These are phyloP conservation scores for Eurois occulta DNA, from an alignment of 2,888 invertebrate species.

Conservation along the genomic window DNA sequence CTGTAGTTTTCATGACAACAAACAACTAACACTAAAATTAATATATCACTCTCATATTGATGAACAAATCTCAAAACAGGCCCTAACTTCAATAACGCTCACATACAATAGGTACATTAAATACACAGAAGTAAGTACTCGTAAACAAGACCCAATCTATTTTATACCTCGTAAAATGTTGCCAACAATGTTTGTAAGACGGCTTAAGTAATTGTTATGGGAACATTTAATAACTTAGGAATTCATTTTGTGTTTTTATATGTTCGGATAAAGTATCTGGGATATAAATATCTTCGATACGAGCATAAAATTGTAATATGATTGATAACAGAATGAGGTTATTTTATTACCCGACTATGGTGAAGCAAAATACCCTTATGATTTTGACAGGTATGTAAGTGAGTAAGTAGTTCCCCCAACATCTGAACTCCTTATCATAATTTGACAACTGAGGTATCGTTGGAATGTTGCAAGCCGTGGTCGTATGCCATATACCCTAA, in stretches of 20 bases:
- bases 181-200: constrained; percentile 29
- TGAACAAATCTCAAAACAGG: neutral
- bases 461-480: too few relatives aligned
- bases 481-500: too few relatives aligned
- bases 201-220: constrained; percentile 22
- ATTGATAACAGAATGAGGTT: neutral
- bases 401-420: too few relatives aligned
- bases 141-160: constrained; percentile 37
- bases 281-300: neutral
- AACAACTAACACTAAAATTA: neutral
- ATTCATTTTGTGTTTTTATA: constrained; percentile 23
- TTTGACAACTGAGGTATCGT: too few relatives aligned
- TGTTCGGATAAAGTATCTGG: neutral
- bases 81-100: neutral
- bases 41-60: neutral
- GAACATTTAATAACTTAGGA: constrained; percentile 10
- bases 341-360: too few relatives aligned
- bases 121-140: neutral
- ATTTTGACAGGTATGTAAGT: too few relatives aligned
- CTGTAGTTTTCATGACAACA: neutral
- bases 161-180: constrained; percentile 34
- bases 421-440: too few relatives aligned
- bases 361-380: too few relatives aligned
- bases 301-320: neutral
- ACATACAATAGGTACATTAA: neutral